Conservation (phyloP, 2,113 vertebrate species). For the Onychostoma macrolepis region DNA sequence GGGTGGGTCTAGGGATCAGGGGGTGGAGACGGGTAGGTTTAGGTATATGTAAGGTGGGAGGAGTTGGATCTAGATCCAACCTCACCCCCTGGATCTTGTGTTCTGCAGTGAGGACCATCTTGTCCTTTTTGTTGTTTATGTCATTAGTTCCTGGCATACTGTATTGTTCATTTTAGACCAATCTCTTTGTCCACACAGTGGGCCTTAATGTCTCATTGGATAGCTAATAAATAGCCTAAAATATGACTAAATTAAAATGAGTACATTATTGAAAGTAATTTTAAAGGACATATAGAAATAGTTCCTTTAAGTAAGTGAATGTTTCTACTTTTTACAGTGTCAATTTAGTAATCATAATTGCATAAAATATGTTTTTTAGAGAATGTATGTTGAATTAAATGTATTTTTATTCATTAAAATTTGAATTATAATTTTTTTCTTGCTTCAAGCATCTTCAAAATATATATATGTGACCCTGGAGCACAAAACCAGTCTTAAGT, state of each 20-base stretch:
- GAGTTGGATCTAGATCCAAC: background rate
- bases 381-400: background rate
- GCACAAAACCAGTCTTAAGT: too few species aligned
- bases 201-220: background rate
- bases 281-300: background rate
- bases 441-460: background rate
- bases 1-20: too few species aligned
- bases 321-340: background rate
- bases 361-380: background rate
- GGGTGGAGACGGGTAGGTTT: too few species aligned
- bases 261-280: background rate
- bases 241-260: background rate
- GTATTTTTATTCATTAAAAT: background rate
- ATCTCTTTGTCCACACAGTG: background rate
- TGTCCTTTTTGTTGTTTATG: constrained; percentile 44
- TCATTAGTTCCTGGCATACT: background rate
- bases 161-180: background rate
- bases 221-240: background rate
- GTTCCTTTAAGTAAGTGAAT: background rate
- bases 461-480: too few species aligned
- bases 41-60: too few species aligned
- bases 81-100: too few species aligned
- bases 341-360: background rate
- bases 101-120: too few species aligned
- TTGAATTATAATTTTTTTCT: background rate